A percentile compares a stretch with the other conserved stretches of the same genome.
These are phyloP conservation scores for Parauchenoglanis punctatus DNA, from an alignment of 2,797 vertebrate species.

Conservation along the genomic window DNA sequence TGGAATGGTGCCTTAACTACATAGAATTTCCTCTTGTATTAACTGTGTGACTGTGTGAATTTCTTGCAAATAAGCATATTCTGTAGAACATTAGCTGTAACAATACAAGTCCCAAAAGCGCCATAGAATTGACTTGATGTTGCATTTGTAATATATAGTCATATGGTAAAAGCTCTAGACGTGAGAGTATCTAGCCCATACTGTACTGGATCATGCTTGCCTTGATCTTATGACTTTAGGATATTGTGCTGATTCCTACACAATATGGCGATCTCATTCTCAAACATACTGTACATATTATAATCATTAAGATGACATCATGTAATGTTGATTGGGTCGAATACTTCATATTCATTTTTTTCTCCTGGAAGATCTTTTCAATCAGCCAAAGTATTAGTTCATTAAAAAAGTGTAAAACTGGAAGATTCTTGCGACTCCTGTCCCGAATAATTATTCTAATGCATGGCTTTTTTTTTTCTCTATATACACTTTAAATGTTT, in stretches of 20 bases:
- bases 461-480: neutral
- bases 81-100: neutral
- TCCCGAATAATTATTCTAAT: conserved; percentile 10
- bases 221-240: neutral
- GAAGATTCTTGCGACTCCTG: neutral
- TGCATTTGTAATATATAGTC: neutral
- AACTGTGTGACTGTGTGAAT: neutral
- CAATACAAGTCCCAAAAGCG: neutral
- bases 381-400: neutral
- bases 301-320: neutral
- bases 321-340: neutral
- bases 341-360: neutral
- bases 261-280: neutral
- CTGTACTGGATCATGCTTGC: neutral
- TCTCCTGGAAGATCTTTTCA: neutral
- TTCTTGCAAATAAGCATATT: neutral
- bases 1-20: neutral
- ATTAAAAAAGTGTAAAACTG: neutral
- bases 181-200: neutral
- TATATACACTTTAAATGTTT: neutral
- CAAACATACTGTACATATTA: neutral
- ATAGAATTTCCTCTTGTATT: neutral
- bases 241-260: neutral
- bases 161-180: neutral
- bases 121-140: neutral